These are phyloP conservation scores for Luperina testacea DNA, from an alignment of 2,888 invertebrate genomes.

Conservation along the genomic window DNA sequence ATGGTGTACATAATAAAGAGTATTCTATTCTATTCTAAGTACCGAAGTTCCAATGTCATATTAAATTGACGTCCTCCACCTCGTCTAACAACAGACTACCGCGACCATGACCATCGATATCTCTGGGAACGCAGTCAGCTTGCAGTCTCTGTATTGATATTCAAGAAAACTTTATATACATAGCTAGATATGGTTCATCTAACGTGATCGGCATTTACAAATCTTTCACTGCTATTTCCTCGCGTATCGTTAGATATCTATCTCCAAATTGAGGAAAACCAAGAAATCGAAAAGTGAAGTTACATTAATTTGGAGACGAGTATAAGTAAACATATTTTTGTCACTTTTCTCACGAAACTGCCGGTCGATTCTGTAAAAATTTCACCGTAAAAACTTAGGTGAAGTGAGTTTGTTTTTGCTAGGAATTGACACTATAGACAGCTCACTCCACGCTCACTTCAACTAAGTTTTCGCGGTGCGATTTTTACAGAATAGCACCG, in stretches of 20 bases:
- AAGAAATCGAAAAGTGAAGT: not conserved
- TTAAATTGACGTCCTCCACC: conserved; percentile 1
- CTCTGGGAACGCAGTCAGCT: conserved; percentile 31
- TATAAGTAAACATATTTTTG: not conserved
- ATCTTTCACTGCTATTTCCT: not conserved
- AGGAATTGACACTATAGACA: no score
- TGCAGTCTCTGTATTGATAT: conserved; percentile 29
- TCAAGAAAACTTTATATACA: not conserved
- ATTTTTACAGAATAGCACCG: no score
- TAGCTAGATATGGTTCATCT: not conserved
- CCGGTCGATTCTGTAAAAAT: no score
- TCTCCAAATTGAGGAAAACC: not conserved
- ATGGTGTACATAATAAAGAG: no score
- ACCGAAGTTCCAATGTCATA: conserved; percentile 17
- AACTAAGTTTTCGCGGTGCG: no score
- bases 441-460: no score
- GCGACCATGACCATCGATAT: not conserved
- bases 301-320: not conserved
- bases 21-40: no score
- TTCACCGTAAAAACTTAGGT: no score
- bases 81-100: conserved; percentile 6
- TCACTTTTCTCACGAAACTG: no score
- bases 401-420: no score
- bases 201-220: no score
- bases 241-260: not conserved